phyloP scores from a whole-genome alignment of 2,797 vertebrate genomes.

The Glyptemys insculpta region DNA sequence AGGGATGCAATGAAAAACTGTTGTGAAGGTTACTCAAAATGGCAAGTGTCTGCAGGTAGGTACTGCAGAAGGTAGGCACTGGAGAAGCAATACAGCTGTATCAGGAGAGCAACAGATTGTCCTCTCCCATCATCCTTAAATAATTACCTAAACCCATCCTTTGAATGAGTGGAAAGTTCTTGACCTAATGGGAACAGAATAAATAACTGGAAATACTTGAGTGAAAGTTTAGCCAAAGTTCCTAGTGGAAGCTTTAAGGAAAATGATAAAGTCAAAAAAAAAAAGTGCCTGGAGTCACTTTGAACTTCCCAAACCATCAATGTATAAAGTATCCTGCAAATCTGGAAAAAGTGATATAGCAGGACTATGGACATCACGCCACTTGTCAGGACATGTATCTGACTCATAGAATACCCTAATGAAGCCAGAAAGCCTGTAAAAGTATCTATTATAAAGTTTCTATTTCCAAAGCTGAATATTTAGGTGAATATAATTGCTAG shows the following conservation, averaged over 20 bases:
- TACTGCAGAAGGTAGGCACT: neutral
- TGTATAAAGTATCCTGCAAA: too few species aligned
- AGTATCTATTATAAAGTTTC: too few species aligned
- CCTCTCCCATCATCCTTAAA: neutral
- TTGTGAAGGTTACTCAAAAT: neutral
- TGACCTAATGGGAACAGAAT: neutral
- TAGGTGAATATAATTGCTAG: too few species aligned
- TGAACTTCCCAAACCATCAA: neutral
- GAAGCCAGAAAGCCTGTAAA: too few species aligned
- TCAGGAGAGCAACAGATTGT: neutral
- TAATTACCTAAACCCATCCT: neutral
- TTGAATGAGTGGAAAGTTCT: neutral
- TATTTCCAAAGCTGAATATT: too few species aligned
- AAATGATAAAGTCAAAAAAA: slow-evolving; percentile 20
- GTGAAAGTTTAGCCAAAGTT: neutral
- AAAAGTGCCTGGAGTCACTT: neutral
- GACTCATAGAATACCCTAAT: too few species aligned
- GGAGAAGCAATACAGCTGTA: neutral
- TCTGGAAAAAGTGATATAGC: too few species aligned
- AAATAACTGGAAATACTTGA: slow-evolving; percentile 1
- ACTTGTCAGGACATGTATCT: too few species aligned
- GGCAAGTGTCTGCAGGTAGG: neutral
- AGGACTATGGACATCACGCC: too few species aligned
- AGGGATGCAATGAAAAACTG: neutral
- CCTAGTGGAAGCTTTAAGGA: neutral